Percentiles rank a stretch among this genome's conserved stretches.
These are phyloP conservation scores for Apostichopus parvimensis DNA, from an alignment of 35 echinoderm and acorn worm genomes.

Conservation along the genomic window DNA sequence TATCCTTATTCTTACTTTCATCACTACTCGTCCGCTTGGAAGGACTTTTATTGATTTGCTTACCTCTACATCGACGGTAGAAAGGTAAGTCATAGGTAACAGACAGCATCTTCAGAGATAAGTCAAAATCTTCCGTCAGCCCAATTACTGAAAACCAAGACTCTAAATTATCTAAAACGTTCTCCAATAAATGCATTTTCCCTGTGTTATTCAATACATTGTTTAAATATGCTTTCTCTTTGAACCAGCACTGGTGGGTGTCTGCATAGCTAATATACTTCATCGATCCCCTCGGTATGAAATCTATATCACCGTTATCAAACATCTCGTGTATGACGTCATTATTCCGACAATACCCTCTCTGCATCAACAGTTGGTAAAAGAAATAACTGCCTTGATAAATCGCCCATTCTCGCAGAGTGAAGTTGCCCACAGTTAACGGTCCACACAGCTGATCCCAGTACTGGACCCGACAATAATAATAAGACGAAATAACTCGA, in stretches of 20 bases:
- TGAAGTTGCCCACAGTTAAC: constrained; percentile 66
- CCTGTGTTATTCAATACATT: constrained; percentile 47
- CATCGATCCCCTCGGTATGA: neutral
- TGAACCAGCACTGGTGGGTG: constrained; percentile 75
- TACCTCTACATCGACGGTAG: constrained; percentile 57
- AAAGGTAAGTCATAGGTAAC: constrained; percentile 75
- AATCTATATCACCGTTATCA: neutral
- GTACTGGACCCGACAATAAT: constrained; percentile 70
- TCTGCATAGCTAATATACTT: constrained; percentile 28
- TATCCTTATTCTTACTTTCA: neutral
- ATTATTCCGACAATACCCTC: constrained; percentile 62
- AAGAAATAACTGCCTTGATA: constrained; percentile 97
- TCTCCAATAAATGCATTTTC: constrained; percentile 44
- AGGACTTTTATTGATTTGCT: constrained; percentile 58
- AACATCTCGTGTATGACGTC: constrained; percentile 33
- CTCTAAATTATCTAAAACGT: constrained; percentile 78
- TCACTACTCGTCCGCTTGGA: neutral
- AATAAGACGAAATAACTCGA: constrained; percentile 77
- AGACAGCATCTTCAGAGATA: constrained; percentile 73
- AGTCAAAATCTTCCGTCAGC: constrained; percentile 77
- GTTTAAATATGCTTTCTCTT: constrained; percentile 65
- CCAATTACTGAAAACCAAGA: constrained; percentile 87
- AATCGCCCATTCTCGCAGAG: constrained; percentile 81
- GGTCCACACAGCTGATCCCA: constrained; percentile 88
- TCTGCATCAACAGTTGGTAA: constrained; percentile 77